Base-by-base conservation (phyloP, 2,113 vertebrate genomes). In the Nannospalax galili region DNA sequence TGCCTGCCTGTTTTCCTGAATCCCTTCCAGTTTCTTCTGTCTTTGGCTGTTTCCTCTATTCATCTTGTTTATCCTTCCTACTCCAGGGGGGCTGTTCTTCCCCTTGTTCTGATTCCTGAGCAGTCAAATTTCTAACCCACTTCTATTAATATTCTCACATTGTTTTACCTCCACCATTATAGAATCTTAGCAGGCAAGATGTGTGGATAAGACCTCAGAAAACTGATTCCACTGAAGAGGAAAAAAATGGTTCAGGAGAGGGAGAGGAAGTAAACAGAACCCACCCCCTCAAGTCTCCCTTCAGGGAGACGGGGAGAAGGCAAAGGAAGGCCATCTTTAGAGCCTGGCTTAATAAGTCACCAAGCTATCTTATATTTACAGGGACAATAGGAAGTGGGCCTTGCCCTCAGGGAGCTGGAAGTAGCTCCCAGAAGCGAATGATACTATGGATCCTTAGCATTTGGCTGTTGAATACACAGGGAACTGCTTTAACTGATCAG, bases 101-200 rank as follows among this genome's bases (percentile, higher is more conserved):
- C 32, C 62, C 3, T 37, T 73, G 19, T 15, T 77, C 62, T 72
- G 72, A 28, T 22, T 77, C n/a, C 30, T 16, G 5, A 0, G 0
- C 42, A 48, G n/a, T 79, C 79, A 24, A 4, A 12, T 65, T 72
- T 70, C 82, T 8, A 4, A 56, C 7, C 70, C 3, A 6, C 74
- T 40, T 93, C 0, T 70, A 9, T 22, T 7, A 12, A 12, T 48
- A 19, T 15, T 67, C n/a, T 88, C 58, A 42, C 8, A 19, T 56
- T 15, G 4, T 40, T 40, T 58, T 42, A 48, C 17, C 14, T 58
- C 45, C 1, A 28, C 62, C 5, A 2, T n/a, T 20, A 30, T 0
- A 42, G 84, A 52, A 16, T 32, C 72, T 62, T 42, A 78, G 5
- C 74, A 77, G n/a, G 56, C 89, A 65, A 74, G 58, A 72, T 48